Evolutionary conservation across 2,888 invertebrate species (phyloP).

Genomic region (Oligia latruncula): DNA sequence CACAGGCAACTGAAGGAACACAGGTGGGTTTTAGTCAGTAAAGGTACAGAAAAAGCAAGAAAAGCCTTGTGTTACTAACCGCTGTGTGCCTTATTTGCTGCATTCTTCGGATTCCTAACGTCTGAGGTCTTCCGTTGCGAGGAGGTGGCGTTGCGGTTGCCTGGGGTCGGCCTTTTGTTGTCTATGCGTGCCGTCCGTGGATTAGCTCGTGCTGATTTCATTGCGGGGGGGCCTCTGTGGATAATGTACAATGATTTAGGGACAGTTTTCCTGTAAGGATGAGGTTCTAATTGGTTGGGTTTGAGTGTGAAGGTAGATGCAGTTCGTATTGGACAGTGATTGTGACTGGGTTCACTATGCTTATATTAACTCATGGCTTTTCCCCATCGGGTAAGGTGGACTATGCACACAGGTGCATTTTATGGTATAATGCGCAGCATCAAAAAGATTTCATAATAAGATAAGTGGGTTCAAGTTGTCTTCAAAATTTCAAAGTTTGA

Average conservation of each 20-base stretch:
- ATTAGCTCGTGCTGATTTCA: conserved; percentile 85
- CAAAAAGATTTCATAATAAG: background rate
- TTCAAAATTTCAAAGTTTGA: background rate
- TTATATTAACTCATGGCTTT: background rate
- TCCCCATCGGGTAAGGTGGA: background rate
- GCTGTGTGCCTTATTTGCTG: conserved; percentile 82
- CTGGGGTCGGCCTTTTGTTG: conserved; percentile 77
- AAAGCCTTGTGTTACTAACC: conserved; percentile 72
- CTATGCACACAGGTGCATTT: background rate
- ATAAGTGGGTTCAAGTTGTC: background rate
- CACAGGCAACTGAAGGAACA: no score
- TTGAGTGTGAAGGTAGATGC: conserved; percentile 22
- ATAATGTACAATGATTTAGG: conserved; percentile 11
- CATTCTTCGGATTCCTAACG: conserved; percentile 80
- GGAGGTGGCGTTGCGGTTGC: conserved; percentile 79
- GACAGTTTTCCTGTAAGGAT: conserved; percentile 23
- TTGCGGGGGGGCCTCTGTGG: conserved; percentile 81
- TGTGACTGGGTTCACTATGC: background rate
- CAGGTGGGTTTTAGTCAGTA: no score
- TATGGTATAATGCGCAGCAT: no score
- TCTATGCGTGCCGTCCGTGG: conserved; percentile 73
- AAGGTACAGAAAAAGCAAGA: background rate
- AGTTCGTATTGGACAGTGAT: background rate
- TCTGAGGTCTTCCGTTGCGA: conserved; percentile 84
- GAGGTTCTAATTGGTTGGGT: conserved; percentile 30